A percentile compares a stretch with the other conserved stretches of the same genome.
Conservation (phyloP, 2,113 vertebrate genomes). For the Brachyhypopomus gauderio region DNA sequence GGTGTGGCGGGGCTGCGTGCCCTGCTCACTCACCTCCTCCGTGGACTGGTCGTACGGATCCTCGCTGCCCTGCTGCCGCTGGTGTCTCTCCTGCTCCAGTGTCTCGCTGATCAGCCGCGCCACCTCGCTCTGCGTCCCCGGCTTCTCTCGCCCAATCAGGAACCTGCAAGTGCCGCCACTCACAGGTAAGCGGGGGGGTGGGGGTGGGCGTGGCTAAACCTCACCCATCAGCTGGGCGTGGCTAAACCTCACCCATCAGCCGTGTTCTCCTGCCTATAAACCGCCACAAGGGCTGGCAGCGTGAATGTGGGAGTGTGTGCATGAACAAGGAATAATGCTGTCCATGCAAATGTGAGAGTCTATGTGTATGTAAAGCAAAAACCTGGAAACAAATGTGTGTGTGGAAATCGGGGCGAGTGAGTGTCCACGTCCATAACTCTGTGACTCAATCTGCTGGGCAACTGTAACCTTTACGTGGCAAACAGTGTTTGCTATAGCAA, state of each 20-base stretch:
- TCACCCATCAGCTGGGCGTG: neutral
- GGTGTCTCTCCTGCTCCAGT: constrained; percentile 86
- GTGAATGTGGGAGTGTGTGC: neutral
- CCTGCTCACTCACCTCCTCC: constrained; percentile 72
- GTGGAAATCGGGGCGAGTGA: neutral
- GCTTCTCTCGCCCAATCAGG: constrained; percentile 90
- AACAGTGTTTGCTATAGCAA: constrained; percentile 22
- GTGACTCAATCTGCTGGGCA: neutral
- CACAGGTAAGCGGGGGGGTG: neutral
- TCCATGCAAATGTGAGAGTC: neutral
- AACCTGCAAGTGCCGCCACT: constrained; percentile 71
- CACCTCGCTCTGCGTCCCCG: constrained; percentile 88
- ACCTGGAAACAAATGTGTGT: neutral
- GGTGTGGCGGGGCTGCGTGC: neutral
- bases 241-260: neutral
- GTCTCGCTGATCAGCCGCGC: constrained; percentile 92
- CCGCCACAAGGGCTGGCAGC: neutral
- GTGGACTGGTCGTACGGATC: constrained; percentile 82
- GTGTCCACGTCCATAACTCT: neutral
- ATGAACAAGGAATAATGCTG: neutral
- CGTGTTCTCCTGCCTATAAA: neutral
- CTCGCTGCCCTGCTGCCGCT: constrained; percentile 77
- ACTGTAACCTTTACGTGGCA: constrained; percentile 6
- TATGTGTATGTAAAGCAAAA: neutral
- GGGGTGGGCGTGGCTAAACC: neutral